Conservation (phyloP, 2,797 vertebrate species). For the Chromobotia macracanthus region DNA sequence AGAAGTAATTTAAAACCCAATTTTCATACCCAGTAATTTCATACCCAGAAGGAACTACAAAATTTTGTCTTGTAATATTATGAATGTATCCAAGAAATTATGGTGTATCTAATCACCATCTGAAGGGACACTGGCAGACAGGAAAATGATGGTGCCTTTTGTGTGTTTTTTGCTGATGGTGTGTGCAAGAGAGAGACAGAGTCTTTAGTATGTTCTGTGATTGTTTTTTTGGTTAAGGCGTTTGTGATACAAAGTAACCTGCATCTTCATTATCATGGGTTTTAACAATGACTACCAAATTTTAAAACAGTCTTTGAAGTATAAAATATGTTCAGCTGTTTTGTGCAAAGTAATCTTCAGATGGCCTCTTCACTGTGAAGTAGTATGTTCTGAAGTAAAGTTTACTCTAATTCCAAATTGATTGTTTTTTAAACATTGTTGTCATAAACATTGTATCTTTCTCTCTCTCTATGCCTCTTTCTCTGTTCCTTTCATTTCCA, state of each 20-base stretch:
- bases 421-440: slow-evolving; percentile 52
- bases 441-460: slow-evolving; percentile 46
- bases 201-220: too few relatives aligned
- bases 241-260: not conserved
- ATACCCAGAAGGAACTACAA: too few relatives aligned
- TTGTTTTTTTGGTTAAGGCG: not conserved
- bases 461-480: not conserved
- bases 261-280: not conserved
- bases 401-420: slow-evolving; percentile 49
- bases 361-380: slow-evolving; percentile 1
- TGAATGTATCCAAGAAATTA: too few relatives aligned
- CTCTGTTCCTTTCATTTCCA: slow-evolving; percentile 8
- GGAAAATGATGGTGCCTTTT: too few relatives aligned
- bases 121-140: too few relatives aligned
- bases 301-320: slow-evolving; percentile 3
- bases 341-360: not conserved
- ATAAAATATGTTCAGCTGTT: not conserved
- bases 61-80: too few relatives aligned
- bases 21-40: not conserved
- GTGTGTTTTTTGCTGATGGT: too few relatives aligned
- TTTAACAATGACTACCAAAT: not conserved
- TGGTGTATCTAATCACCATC: too few relatives aligned
- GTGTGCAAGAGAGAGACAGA: too few relatives aligned
- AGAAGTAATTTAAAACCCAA: not conserved
- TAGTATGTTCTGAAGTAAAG: slow-evolving; percentile 39